A percentile compares a stretch with the other conserved stretches of the same genome.
Conservation (phyloP, 1,140 invertebrate genomes). For the Tetragonula clypearis region DNA sequence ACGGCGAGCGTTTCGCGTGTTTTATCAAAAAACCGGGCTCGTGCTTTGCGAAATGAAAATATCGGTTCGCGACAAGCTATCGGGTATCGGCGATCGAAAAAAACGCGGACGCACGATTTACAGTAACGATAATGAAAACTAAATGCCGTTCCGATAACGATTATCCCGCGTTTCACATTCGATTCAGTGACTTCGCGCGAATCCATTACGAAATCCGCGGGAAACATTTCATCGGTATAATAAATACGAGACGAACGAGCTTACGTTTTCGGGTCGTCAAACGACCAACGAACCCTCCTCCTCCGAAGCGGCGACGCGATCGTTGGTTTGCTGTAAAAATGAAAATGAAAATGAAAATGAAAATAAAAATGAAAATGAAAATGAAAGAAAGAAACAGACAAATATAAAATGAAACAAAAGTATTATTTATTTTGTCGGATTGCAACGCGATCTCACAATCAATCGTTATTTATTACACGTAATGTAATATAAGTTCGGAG, state of each 20-base stretch:
- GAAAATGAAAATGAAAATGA: not conserved
- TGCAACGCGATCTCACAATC: not conserved
- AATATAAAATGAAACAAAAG: no score
- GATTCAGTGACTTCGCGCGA: conserved; percentile 16
- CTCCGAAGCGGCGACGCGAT: not conserved
- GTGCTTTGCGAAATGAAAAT: conserved; percentile 28
- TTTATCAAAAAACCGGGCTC: not conserved
- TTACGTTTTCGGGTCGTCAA: not conserved
- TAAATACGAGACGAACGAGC: not conserved
- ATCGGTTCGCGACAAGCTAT: conserved; percentile 12
- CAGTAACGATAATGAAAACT: conserved; percentile 44
- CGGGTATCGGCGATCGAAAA: conserved; percentile 30
- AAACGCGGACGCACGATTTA: conserved; percentile 24
- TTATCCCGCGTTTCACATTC: conserved; percentile 1
- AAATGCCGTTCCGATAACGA: conserved; percentile 26
- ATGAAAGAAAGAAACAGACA: no score
- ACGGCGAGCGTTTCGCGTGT: not conserved
- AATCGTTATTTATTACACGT: not conserved
- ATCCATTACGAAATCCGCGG: conserved; percentile 2
- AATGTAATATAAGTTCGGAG: not conserved
- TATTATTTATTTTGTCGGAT: no score
- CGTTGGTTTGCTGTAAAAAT: not conserved
- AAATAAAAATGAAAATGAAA: no score
- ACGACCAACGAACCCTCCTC: not conserved
- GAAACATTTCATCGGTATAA: conserved; percentile 6